Evolutionary conservation across 1,140 invertebrate genomes (phyloP).

Genomic region (Cryptotermes secundus): DNA sequence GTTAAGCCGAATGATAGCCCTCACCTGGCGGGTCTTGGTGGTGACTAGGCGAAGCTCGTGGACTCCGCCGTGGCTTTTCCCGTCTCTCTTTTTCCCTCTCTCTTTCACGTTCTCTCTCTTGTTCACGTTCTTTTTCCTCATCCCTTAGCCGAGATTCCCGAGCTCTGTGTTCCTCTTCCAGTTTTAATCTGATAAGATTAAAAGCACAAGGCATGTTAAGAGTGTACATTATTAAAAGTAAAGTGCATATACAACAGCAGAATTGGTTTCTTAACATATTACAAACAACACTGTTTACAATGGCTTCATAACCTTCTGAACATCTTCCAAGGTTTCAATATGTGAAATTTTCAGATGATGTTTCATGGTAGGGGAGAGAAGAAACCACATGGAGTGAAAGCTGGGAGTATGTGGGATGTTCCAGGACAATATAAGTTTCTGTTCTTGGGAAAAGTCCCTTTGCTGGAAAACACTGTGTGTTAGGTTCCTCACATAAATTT

Average conservation of each 20-base stretch:
- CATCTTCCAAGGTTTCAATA: too few relatives aligned
- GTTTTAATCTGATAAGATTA: constrained; percentile 51
- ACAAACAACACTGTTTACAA: too few relatives aligned
- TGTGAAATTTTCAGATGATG: too few relatives aligned
- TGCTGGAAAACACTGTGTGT: too few relatives aligned
- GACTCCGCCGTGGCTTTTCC: constrained; percentile 36
- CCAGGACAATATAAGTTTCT: too few relatives aligned
- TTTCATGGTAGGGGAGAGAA: too few relatives aligned
- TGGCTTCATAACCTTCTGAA: too few relatives aligned
- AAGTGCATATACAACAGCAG: neutral
- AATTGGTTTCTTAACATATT: neutral
- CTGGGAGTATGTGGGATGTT: too few relatives aligned
- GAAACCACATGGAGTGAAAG: too few relatives aligned
- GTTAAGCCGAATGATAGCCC: constrained; percentile 1
- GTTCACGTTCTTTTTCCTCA: constrained; percentile 54
- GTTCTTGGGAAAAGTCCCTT: too few relatives aligned
- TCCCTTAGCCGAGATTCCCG: constrained; percentile 51
- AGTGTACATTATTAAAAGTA: constrained; percentile 29
- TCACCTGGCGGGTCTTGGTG: constrained; percentile 34
- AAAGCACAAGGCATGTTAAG: too few relatives aligned
- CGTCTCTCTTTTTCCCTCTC: constrained; percentile 50
- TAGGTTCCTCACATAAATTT: too few relatives aligned
- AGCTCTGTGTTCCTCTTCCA: constrained; percentile 66
- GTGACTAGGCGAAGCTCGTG: constrained; percentile 37
- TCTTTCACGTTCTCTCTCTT: constrained; percentile 48